A percentile compares a stretch with the other conserved stretches of the same genome.
These are phyloP conservation scores for Myodes glareolus DNA, from an alignment of 2,113 vertebrate species.

Conservation along the genomic window DNA sequence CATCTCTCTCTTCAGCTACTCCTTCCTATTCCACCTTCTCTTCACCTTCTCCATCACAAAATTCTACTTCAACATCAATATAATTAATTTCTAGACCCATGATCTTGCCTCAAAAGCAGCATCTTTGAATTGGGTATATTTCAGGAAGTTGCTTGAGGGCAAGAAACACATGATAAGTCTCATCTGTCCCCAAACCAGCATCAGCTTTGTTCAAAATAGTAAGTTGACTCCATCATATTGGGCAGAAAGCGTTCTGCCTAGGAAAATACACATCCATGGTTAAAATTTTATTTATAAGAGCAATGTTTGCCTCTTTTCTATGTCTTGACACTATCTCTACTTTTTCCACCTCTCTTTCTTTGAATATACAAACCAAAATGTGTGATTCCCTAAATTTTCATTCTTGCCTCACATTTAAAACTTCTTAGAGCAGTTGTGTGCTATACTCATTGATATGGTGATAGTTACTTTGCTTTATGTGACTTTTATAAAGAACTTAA, in stretches of 20 bases:
- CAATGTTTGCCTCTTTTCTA: neutral
- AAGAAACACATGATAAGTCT: conserved; percentile 92
- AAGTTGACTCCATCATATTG: conserved; percentile 92
- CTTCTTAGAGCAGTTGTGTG: neutral
- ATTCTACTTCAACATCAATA: conserved; percentile 93
- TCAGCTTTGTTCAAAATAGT: conserved; percentile 95
- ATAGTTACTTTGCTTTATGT: neutral
- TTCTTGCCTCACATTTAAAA: neutral
- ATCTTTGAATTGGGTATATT: conserved; percentile 88
- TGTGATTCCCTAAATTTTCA: neutral
- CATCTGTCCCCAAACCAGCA: conserved; percentile 91
- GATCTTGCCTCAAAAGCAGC: conserved; percentile 97
- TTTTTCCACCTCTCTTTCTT: neutral
- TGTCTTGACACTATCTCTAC: neutral
- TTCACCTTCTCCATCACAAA: conserved; percentile 90
- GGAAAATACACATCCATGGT: conserved; percentile 53
- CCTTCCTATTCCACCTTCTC: conserved; percentile 86
- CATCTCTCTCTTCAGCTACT: conserved; percentile 70
- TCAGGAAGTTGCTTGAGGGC: conserved; percentile 92
- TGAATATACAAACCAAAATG: neutral
- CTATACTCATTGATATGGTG: neutral
- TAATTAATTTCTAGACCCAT: conserved; percentile 92
- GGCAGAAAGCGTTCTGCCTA: conserved; percentile 90
- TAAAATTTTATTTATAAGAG: conserved; percentile 28
- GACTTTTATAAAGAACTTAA: neutral